Conservation (phyloP, 2,888 invertebrate genomes). For the Agrotis segetum region DNA sequence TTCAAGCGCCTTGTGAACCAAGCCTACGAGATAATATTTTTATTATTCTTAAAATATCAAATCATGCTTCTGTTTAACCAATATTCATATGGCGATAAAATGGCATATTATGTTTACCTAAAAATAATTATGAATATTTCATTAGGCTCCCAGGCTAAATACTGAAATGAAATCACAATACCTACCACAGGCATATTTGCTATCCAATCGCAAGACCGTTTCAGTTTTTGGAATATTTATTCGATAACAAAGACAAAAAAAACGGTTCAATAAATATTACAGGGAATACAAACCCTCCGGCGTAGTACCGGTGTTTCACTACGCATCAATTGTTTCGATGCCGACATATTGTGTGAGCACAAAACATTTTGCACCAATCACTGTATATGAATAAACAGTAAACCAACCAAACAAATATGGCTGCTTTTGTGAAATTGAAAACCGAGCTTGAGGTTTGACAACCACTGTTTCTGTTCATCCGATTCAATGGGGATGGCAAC, state of each 20-base stretch:
- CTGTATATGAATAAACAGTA: background rate
- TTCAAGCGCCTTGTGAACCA: no score
- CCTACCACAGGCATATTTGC: background rate
- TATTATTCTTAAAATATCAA: no score
- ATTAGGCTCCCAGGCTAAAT: conserved; percentile 13
- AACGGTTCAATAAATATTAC: conserved; percentile 5
- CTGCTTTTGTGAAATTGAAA: no score
- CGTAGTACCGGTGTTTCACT: background rate
- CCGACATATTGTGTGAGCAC: conserved; percentile 15
- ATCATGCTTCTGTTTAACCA: background rate
- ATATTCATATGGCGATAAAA: background rate
- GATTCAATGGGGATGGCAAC: no score
- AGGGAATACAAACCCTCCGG: conserved; percentile 5
- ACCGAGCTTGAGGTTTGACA: no score
- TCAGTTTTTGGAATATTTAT: conserved; percentile 12
- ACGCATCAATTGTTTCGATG: conserved; percentile 17
- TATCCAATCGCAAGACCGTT: background rate
- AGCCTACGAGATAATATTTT: no score
- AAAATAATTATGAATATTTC: background rate
- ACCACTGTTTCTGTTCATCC: no score
- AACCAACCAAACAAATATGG: background rate
- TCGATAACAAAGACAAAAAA: conserved; percentile 19
- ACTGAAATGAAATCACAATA: conserved; percentile 15
- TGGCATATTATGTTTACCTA: background rate
- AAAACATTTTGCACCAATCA: conserved; percentile 28